Conservation (phyloP, 2,113 vertebrate genomes). For the Psilopogon haemacephalus region DNA sequence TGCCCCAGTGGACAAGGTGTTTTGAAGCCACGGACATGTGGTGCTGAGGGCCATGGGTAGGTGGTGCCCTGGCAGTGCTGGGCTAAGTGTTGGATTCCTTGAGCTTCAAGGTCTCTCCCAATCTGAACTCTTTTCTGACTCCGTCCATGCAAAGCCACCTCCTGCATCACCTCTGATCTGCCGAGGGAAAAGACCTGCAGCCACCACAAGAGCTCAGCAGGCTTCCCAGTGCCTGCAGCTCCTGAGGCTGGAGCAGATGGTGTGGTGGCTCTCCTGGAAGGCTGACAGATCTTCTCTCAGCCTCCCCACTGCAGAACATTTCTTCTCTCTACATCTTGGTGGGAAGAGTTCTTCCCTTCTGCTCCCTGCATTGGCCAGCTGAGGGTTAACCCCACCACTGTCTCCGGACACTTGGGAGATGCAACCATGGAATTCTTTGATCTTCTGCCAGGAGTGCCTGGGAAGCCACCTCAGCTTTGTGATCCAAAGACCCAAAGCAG, state of each 20-base stretch:
- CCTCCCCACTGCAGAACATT: background rate
- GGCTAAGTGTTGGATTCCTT: background rate
- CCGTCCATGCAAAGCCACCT: rapidly evolving
- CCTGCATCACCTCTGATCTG: background rate
- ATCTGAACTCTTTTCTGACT: background rate
- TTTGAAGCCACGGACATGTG: no score
- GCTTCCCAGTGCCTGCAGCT: background rate
- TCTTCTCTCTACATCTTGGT: background rate
- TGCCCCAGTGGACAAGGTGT: background rate
- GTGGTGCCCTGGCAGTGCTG: background rate
- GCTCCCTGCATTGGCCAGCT: background rate
- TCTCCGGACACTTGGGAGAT: background rate
- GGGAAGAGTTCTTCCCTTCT: background rate
- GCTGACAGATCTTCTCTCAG: slow-evolving; percentile 23
- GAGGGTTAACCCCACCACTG: background rate
- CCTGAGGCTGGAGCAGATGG: slow-evolving; percentile 35
- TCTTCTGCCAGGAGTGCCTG: background rate
- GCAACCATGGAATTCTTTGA: background rate
- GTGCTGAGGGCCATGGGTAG: no score
- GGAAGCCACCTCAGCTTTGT: background rate
- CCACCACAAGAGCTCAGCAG: background rate
- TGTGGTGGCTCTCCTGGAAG: background rate
- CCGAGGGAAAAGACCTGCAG: background rate
- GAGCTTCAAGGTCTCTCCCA: background rate
- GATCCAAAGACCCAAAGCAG: background rate